These are phyloP conservation scores for Zaprionus lineosus DNA, from an alignment of 2,888 invertebrate genomes.

Conservation along the genomic window DNA sequence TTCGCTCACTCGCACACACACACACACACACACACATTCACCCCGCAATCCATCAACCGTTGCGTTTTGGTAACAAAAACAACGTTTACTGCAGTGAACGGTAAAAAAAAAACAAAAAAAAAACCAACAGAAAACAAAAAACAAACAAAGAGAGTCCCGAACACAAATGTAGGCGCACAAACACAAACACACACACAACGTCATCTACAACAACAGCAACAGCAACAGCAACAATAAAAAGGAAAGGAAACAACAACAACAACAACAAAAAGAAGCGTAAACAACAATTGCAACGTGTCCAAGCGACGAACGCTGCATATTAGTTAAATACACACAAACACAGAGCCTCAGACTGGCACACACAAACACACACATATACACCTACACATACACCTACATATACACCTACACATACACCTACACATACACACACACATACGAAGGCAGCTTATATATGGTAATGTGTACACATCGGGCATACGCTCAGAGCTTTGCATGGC, in stretches of 20 bases:
- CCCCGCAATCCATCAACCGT: too few species aligned
- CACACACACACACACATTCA: too few species aligned
- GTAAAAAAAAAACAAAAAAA: constrained; percentile 24
- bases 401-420: too few species aligned
- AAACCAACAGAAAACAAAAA: constrained; percentile 46
- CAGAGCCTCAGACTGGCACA: too few species aligned
- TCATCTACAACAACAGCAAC: too few species aligned
- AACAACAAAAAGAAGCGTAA: constrained; percentile 20
- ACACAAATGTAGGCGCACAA: constrained; percentile 39
- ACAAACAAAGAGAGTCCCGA: too few species aligned
- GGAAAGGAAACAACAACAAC: neutral
- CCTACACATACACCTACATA: too few species aligned
- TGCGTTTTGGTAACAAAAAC: constrained; percentile 23
- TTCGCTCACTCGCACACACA: too few species aligned
- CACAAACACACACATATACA: constrained; percentile 3
- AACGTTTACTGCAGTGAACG: constrained; percentile 18
- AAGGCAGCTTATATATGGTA: too few species aligned
- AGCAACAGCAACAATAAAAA: constrained; percentile 11
- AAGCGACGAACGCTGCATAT: constrained; percentile 49
- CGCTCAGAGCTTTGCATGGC: constrained; percentile 49
- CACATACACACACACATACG: too few species aligned
- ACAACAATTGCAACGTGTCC: constrained; percentile 60
- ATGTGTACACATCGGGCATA: constrained; percentile 38
- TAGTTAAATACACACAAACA: constrained; percentile 52
- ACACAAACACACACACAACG: too few species aligned